Evolutionary conservation across 2,888 invertebrate genomes (phyloP).

Genomic region (Sisyra nigra): DNA sequence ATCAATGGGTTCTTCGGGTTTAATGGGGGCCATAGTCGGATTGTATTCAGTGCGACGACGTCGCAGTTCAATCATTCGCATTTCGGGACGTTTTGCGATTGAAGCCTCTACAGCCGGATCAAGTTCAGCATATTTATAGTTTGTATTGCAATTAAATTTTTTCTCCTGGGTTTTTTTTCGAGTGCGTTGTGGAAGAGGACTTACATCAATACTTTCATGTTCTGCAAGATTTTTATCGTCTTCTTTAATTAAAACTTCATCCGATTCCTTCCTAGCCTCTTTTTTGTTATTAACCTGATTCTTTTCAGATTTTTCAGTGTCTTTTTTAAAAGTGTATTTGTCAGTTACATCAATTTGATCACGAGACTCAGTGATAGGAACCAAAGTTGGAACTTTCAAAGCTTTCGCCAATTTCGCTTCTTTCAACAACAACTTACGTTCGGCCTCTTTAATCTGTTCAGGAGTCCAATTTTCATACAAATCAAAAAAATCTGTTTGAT

Average conservation of each 20-base stretch:
- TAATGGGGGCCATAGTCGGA: background rate
- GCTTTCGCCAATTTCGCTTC: background rate
- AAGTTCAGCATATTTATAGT: background rate
- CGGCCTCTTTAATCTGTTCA: background rate
- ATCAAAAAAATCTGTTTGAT: constrained; percentile 80
- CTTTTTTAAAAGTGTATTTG: too few species aligned
- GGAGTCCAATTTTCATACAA: background rate
- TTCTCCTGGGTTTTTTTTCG: background rate
- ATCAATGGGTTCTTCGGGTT: background rate
- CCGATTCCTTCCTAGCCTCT: too few species aligned
- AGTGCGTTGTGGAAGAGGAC: too few species aligned
- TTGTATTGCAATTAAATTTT: background rate
- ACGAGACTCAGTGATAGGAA: background rate
- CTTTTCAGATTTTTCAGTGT: too few species aligned
- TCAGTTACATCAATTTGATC: background rate
- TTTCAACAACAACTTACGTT: background rate
- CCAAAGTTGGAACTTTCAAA: background rate
- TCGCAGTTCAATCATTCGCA: constrained; percentile 4
- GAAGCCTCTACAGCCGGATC: background rate
- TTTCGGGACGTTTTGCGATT: background rate
- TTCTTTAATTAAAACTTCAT: too few species aligned
- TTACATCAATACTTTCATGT: too few species aligned
- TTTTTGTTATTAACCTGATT: too few species aligned
- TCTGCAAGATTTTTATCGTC: too few species aligned
- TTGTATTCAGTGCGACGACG: background rate